Conservation (phyloP, 2,797 vertebrate species). For the Nyctalus aviator region DNA sequence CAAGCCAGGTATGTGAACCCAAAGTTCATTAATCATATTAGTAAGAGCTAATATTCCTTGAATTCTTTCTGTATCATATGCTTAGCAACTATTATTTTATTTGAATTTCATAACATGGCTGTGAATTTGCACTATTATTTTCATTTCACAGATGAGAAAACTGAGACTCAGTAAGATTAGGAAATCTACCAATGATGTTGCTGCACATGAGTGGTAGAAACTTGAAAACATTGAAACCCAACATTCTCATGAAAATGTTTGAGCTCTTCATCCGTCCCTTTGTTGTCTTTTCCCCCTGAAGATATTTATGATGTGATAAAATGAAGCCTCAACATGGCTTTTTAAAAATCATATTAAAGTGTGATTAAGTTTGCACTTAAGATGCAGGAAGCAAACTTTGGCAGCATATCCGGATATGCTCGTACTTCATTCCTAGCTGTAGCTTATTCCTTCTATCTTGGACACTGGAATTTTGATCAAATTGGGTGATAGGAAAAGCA, state of each 20-base stretch:
- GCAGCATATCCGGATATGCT: neutral
- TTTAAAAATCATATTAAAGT: conserved; percentile 8
- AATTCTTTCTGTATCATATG: neutral
- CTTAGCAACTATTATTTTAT: neutral
- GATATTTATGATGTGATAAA: conserved; percentile 18
- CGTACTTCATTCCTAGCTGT: conserved; percentile 2
- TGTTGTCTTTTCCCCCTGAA: neutral
- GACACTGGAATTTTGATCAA: conserved; percentile 85
- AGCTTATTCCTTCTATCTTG: conserved; percentile 74
- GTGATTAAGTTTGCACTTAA: neutral
- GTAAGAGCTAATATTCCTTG: neutral
- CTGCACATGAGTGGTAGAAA: neutral
- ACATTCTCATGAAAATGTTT: neutral
- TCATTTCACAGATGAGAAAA: conserved; percentile 43
- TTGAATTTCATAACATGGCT: neutral
- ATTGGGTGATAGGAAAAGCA: conserved; percentile 88
- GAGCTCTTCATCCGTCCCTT: neutral
- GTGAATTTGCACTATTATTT: neutral
- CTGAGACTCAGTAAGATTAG: neutral
- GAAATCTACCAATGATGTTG: neutral
- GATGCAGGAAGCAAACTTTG: neutral
- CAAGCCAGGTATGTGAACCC: neutral
- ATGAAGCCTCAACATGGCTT: neutral
- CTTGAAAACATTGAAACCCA: conserved; percentile 29
- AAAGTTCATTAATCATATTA: neutral